Evolutionary conservation across 2,797 vertebrate genomes (phyloP).

Genomic region (Sibirionetta formosa): DNA sequence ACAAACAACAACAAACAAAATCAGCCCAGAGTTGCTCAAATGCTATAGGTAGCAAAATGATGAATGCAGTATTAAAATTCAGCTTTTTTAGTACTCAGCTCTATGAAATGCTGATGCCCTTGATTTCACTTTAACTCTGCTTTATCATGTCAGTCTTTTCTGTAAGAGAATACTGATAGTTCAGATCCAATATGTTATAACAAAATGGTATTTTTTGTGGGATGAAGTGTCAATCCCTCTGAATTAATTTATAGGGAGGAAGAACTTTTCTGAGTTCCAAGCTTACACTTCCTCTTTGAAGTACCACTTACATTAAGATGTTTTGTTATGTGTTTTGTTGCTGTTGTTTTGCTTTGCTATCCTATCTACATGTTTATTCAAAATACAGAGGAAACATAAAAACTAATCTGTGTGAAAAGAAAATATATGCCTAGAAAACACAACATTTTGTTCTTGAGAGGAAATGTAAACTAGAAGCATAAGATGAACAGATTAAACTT

Average conservation of each 20-base stretch:
- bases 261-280: neutral
- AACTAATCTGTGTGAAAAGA: neutral
- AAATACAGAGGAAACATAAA: neutral
- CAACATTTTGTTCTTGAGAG: neutral
- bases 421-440: neutral
- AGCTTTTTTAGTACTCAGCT: neutral
- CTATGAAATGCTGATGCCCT: neutral
- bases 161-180: neutral
- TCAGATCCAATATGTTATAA: neutral
- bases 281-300: neutral
- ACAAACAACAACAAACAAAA: neutral
- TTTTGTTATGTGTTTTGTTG: neutral
- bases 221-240: neutral
- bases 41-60: neutral
- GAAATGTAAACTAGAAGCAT: neutral
- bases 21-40: neutral
- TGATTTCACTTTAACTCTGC: neutral
- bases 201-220: neutral
- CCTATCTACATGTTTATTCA: neutral
- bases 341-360: neutral
- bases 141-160: neutral
- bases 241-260: neutral
- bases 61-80: neutral
- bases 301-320: neutral
- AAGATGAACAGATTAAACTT: neutral